Base-by-base conservation (phyloP, 2,113 vertebrate genomes). In the Myiopsitta monachus region DNA sequence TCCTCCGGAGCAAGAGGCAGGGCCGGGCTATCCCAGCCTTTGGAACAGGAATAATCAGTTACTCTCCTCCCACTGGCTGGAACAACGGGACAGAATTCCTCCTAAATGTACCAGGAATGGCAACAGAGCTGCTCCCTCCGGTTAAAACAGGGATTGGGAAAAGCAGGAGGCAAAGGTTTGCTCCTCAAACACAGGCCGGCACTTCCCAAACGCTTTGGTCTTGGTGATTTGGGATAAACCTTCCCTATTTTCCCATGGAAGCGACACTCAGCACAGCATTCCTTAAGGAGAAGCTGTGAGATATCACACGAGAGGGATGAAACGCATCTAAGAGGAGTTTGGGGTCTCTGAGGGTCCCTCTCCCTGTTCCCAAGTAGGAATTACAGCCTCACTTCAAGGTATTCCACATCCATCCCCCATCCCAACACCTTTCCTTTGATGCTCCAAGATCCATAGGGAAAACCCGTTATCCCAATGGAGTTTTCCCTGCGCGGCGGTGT, bases 401-500 rank as follows among this genome's bases (percentile, higher is more conserved):
- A 49, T 30, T 75, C 7, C 11, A 0, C 6, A 3, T 7, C 21
- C 18, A 22, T n/a, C 6, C 27, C 3, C 4, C 62, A 38, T 43
- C 41, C 76, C 2, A 1, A 51, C 59, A 7, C 27, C 19, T 9
- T 22, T 44, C 51, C 41, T 22, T 21, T 2, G 7, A 27, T 18
- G 47, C 17, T 47, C 30, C 30, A 22, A 11, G 36, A 27, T 49
- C 38, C 9, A 0, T 11, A 62, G 0, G 18, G 62, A 54, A 62
- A 54, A 22, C 7, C 4, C 3, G 17, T 3, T 1, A 7, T 64
- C 64, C 64, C 3, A 1, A 3, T 0, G 1, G 55, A 4, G 43
- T 38, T 19, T 19, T 18, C 39, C 19, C 39, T 1, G 19, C 1
- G 0, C 2, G 7, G 76, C 14, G 5, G 16, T 0, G 2, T 15